phyloP scores from a whole-genome alignment of 1,140 invertebrate species.

The Listronotus oregonensis region DNA sequence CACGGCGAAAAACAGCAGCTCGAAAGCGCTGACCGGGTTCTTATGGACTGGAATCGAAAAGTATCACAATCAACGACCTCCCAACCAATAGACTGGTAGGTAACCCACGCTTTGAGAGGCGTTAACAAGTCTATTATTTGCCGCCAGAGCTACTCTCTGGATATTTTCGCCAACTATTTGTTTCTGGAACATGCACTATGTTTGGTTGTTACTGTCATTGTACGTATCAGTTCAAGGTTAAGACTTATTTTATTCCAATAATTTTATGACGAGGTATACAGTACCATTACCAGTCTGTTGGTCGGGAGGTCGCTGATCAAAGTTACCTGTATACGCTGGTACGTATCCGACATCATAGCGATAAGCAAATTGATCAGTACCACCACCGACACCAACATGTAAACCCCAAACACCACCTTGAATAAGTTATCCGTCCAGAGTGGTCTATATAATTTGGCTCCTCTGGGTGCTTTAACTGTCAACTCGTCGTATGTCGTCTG shows the following conservation, averaged over 20 bases:
- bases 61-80: conserved; percentile 39
- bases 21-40: conserved; percentile 84
- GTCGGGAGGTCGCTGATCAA: conserved; percentile 27
- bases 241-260: too few species aligned
- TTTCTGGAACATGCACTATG: too few species aligned
- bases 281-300: background rate
- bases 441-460: conserved; percentile 56
- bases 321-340: conserved; percentile 92
- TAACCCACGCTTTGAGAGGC: too few species aligned
- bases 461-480: conserved; percentile 63
- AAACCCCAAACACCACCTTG: conserved; percentile 90
- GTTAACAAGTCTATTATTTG: too few species aligned
- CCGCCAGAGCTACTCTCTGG: too few species aligned
- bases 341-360: conserved; percentile 99
- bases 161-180: too few species aligned
- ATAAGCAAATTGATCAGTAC: conserved; percentile 98
- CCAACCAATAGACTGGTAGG: conserved; percentile 10
- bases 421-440: conserved; percentile 80
- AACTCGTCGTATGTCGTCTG: conserved; percentile 88
- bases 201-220: too few species aligned
- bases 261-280: too few species aligned
- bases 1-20: conserved; percentile 98
- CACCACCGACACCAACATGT: conserved; percentile 96
- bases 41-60: conserved; percentile 81
- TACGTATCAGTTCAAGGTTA: too few species aligned